These are phyloP conservation scores for Astropecten irregularis DNA, from an alignment of 53 echinoderm and acorn worm species.

Conservation along the genomic window DNA sequence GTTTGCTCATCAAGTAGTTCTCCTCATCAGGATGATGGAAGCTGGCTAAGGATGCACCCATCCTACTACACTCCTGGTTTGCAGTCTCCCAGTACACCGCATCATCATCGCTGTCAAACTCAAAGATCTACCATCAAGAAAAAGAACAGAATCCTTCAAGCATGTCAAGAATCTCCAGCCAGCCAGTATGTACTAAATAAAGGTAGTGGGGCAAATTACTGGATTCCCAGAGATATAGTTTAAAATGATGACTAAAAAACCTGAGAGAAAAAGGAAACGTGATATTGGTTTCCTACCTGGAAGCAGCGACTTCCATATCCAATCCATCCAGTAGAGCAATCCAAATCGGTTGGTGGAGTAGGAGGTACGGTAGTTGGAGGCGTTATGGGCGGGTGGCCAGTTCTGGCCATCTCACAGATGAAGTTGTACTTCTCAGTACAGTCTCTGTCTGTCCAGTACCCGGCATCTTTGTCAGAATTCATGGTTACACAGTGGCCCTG, in stretches of 20 bases:
- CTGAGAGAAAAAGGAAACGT: too few relatives aligned
- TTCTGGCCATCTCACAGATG: constrained; percentile 76
- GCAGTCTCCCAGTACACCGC: constrained; percentile 13
- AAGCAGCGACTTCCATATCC: constrained; percentile 85
- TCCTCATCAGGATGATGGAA: constrained; percentile 72
- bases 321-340: constrained; percentile 80
- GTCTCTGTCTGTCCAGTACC: constrained; percentile 71
- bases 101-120: constrained; percentile 14
- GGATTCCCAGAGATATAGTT: too few relatives aligned
- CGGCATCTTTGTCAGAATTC: constrained; percentile 57
- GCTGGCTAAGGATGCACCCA: constrained; percentile 66
- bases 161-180: too few relatives aligned
- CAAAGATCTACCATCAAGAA: constrained; percentile 18
- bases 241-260: too few relatives aligned
- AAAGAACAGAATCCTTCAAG: too few relatives aligned
- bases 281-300: too few relatives aligned
- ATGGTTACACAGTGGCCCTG: constrained; percentile 75
- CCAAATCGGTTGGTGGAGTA: constrained; percentile 65
- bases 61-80: constrained; percentile 12
- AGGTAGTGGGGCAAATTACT: too few relatives aligned
- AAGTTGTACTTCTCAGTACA: constrained; percentile 49
- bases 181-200: too few relatives aligned
- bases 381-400: constrained; percentile 66
- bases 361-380: constrained; percentile 57
- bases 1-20: constrained; percentile 39